These are phyloP conservation scores for Lithophane ornitopus DNA, from an alignment of 2,888 invertebrate species.

Conservation along the genomic window DNA sequence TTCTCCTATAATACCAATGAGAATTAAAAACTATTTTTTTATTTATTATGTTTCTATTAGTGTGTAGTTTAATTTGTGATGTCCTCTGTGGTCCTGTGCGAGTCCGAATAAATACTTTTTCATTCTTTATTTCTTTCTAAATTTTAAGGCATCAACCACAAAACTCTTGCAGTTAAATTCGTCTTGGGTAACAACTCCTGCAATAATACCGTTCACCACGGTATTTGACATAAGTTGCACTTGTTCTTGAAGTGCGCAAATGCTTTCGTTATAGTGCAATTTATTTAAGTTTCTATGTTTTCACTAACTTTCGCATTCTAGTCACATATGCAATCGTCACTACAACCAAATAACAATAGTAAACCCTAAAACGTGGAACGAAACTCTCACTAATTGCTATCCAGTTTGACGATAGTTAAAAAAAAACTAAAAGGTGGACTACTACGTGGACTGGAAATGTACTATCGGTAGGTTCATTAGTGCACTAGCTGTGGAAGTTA, in stretches of 20 bases:
- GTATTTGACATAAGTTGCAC: neutral
- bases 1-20: neutral
- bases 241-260: neutral
- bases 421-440: conserved; percentile 13
- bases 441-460: conserved; percentile 31
- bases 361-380: conserved; percentile 3
- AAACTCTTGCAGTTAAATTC: neutral
- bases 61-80: too few species aligned
- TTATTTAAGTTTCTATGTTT: neutral
- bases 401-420: conserved; percentile 17
- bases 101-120: too few species aligned
- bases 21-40: too few species aligned
- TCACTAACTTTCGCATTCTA: neutral
- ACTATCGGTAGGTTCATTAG: conserved; percentile 63
- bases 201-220: neutral
- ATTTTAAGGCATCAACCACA: neutral
- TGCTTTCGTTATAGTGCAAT: neutral
- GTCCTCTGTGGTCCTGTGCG: too few species aligned
- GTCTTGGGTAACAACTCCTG: too few species aligned
- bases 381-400: conserved; percentile 40
- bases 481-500: conserved; percentile 70
- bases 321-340: neutral
- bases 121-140: neutral
- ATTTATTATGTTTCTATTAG: too few species aligned
- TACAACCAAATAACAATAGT: neutral